phyloP scores from a whole-genome alignment of 1,140 invertebrate species.

The Halictus rubicundus region DNA sequence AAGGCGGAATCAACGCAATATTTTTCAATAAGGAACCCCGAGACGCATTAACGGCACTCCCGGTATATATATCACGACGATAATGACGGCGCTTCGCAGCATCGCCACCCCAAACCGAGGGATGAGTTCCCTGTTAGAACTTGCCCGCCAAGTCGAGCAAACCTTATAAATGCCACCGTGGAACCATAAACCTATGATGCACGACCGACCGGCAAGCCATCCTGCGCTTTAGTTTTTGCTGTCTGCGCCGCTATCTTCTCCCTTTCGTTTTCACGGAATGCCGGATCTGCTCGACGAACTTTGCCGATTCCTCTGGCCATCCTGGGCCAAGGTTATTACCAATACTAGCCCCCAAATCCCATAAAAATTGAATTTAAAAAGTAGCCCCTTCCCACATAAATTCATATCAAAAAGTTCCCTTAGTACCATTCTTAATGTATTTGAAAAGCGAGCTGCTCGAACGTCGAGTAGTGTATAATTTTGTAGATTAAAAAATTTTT shows the following conservation, averaged over 20 bases:
- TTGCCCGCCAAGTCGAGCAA: constrained; percentile 69
- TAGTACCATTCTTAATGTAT: too few relatives aligned
- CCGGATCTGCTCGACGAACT: neutral
- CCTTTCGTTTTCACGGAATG: constrained; percentile 36
- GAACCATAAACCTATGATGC: constrained; percentile 74
- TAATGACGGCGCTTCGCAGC: constrained; percentile 68
- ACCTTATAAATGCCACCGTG: constrained; percentile 73
- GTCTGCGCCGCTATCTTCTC: constrained; percentile 25
- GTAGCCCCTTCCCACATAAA: neutral
- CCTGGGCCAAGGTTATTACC: neutral
- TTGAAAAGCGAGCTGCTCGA: too few relatives aligned
- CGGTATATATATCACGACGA: constrained; percentile 68
- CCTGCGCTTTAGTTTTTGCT: constrained; percentile 42
- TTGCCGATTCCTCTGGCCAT: neutral
- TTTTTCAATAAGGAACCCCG: constrained; percentile 71
- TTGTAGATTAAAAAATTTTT: too few relatives aligned
- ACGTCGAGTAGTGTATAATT: too few relatives aligned
- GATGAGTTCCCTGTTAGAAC: constrained; percentile 41
- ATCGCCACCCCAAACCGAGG: constrained; percentile 36
- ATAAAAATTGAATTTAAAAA: neutral
- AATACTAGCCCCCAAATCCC: neutral
- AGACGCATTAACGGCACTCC: constrained; percentile 70
- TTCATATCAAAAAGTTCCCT: neutral
- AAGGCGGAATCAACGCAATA: constrained; percentile 69
- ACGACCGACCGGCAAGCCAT: constrained; percentile 52